Conservation (phyloP, 2,113 vertebrate species). For the Platycercus adscitus region DNA sequence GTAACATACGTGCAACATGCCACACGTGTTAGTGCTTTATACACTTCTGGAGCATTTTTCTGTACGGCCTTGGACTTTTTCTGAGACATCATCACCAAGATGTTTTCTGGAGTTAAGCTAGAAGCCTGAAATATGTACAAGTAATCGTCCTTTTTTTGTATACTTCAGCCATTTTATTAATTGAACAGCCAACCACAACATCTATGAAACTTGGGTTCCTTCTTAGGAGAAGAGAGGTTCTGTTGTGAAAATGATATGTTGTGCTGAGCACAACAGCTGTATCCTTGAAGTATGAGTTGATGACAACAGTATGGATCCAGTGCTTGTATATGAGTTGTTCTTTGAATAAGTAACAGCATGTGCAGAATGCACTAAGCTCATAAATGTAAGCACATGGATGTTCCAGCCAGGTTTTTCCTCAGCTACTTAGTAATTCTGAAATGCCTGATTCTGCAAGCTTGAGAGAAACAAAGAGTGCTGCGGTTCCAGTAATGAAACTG, state of each 20-base stretch:
- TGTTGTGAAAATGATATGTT: neutral
- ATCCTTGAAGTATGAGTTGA: neutral
- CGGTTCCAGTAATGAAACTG: neutral
- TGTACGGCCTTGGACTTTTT: neutral
- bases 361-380: neutral
- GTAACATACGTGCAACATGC: neutral
- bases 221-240: neutral
- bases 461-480: neutral
- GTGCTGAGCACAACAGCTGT: rapidly evolving
- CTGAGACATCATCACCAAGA: neutral
- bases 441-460: rapidly evolving
- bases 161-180: neutral
- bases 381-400: too few relatives aligned
- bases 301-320: neutral
- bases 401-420: neutral
- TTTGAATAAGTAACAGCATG: neutral
- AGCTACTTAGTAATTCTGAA: neutral
- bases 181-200: neutral
- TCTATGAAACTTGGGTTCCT: neutral
- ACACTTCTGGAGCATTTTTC: rapidly evolving
- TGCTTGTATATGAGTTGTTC: neutral
- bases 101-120: neutral
- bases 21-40: rapidly evolving
- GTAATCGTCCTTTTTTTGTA: neutral
- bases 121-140: neutral